phyloP scores from a whole-genome alignment of 2,797 vertebrate species.

The Galago senegalensis region DNA sequence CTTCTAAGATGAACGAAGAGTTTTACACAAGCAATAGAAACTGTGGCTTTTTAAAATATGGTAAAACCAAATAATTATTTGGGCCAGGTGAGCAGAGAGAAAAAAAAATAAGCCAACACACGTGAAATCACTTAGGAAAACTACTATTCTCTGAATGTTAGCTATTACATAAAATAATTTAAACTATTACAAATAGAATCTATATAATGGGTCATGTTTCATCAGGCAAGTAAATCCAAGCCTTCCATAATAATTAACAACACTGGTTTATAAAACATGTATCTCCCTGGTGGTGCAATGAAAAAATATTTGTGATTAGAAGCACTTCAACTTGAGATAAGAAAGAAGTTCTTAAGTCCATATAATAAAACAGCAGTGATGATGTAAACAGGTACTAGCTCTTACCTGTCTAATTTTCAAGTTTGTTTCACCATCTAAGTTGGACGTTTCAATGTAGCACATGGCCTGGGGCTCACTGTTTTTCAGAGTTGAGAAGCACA shows the following conservation, averaged over 20 bases:
- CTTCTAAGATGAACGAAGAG: neutral
- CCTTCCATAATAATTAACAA: neutral
- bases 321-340: neutral
- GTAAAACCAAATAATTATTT: conserved; percentile 10
- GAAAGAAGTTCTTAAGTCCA: conserved; percentile 22
- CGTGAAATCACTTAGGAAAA: neutral
- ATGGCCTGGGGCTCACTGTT: conserved; percentile 98
- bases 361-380: neutral
- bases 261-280: neutral
- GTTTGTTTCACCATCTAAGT: conserved; percentile 99
- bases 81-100: neutral
- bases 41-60: neutral
- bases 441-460: conserved; percentile 99
- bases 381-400: conserved; percentile 49
- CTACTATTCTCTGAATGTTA: neutral
- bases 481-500: conserved; percentile 81
- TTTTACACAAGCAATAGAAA: neutral
- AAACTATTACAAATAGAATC: neutral
- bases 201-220: neutral
- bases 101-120: neutral
- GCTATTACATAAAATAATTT: neutral
- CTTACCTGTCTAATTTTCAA: conserved; percentile 99
- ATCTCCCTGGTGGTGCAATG: neutral
- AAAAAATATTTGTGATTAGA: conserved; percentile 32
- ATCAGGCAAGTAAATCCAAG: neutral